Evolutionary conservation across 2,888 invertebrate species (phyloP).

Genomic region (Lomographa bimaculata): DNA sequence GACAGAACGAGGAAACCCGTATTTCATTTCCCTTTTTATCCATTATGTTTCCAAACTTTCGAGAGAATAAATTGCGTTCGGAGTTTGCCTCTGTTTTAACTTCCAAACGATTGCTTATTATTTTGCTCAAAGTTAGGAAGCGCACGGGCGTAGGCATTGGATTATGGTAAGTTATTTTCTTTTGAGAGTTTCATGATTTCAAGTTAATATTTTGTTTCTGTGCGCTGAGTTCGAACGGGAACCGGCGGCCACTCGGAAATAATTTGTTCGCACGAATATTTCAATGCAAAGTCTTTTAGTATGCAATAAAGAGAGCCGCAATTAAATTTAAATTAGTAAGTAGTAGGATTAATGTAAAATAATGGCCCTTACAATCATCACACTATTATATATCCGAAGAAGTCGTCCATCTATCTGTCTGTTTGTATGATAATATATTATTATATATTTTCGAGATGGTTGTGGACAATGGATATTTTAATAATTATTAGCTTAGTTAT

Average conservation of each 20-base stretch:
- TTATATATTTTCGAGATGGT: no score
- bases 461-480: no score
- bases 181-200: constrained; percentile 9
- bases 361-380: no score
- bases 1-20: constrained; percentile 11
- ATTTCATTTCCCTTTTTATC: constrained; percentile 29
- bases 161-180: constrained; percentile 17
- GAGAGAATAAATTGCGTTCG: constrained; percentile 21
- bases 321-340: no score
- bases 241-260: background rate
- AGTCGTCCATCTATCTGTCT: no score
- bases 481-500: no score
- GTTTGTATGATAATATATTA: no score
- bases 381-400: no score
- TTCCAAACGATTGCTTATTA: constrained; percentile 27
- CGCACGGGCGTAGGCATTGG: constrained; percentile 6
- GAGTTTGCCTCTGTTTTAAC: constrained; percentile 21
- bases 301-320: no score
- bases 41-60: constrained; percentile 28
- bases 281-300: no score
- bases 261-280: constrained; percentile 8
- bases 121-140: constrained; percentile 16
- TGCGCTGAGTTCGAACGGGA: background rate
- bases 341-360: no score
- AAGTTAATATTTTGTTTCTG: constrained; percentile 7